Base-by-base conservation (phyloP, 2,888 invertebrate genomes). In the Mycalesis mineus region DNA sequence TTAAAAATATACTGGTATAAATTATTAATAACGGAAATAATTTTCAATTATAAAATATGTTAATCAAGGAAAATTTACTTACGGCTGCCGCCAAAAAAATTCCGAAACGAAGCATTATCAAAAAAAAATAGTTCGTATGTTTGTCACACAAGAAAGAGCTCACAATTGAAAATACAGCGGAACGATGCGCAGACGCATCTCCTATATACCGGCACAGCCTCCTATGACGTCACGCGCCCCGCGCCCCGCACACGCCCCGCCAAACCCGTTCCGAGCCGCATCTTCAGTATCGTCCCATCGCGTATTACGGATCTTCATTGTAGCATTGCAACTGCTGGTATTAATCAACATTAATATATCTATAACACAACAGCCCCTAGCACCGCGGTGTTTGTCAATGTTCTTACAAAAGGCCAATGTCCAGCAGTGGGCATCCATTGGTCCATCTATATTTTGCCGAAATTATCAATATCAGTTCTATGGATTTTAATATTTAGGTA, bases 131-230 rank as follows among this genome's bases (percentile, higher is more conserved):
- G 28, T 33, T 36, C 13, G 31, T 47, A 47, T 44, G n/a, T 68
- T 65, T 68, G 69, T 72, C 77, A 78, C 78, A 74, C 72, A 68
- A 69, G 74, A 74, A 33, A 33, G 47, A 47, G 69, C 77, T 74
- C 78, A 71, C 68, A 66, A 73, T 70, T 71, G 71, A 74, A 75
- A 66, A 78, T 77, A 81, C 78, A 78, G 74, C 72, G 72, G 73
- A 69, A 61, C 65, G 74, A 67, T 71, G 68, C 75, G 77, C 75
- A 62, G 58, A 80, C 80, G 74, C 83, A 82, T 83, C 85, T 80
- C 76, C 80, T 88, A 86, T 86, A 87, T 88, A 88, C 72, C 75
- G 64, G 60, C 74, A 68, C 83, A 84, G 84, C 80, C 82, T 84
- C 81, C 80, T 68, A 64, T 84, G 85, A 88, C 85, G 86, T 87